Evolutionary conservation across 2,113 vertebrate genomes (phyloP).

Genomic region (Addax nasomaculatus): DNA sequence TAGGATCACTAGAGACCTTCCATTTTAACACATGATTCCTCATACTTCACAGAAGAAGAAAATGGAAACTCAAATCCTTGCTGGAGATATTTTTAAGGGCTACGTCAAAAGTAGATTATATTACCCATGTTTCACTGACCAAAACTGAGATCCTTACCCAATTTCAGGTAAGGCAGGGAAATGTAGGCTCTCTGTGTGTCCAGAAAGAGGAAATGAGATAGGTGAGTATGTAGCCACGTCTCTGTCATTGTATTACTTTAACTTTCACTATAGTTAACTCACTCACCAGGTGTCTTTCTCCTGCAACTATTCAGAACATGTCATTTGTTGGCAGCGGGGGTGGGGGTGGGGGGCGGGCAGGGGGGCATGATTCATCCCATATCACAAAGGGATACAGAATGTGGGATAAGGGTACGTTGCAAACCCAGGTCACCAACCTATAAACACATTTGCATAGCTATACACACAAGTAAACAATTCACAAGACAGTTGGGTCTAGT

Average conservation of each 20-base stretch:
- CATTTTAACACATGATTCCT: neutral
- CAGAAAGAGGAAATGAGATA: neutral
- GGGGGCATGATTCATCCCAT: neutral
- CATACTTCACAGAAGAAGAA: neutral
- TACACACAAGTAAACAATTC: neutral
- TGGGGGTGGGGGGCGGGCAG: accelerated
- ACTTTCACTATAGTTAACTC: neutral
- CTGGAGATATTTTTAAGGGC: neutral
- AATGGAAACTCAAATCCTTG: neutral
- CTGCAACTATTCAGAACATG: neutral
- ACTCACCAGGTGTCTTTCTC: neutral
- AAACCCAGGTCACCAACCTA: neutral
- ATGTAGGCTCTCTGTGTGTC: neutral
- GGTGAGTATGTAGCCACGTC: neutral
- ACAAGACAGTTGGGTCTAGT: neutral
- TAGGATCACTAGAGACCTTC: neutral
- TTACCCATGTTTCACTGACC: neutral
- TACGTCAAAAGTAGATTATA: neutral
- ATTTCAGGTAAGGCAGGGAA: neutral
- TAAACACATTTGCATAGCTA: neutral
- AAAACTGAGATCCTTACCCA: neutral
- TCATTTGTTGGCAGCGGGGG: neutral
- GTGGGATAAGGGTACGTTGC: neutral
- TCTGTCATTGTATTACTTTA: neutral
- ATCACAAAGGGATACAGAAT: neutral